Evolutionary conservation across 1,140 invertebrate species (phyloP).

Genomic region (Glomeris maerens): DNA sequence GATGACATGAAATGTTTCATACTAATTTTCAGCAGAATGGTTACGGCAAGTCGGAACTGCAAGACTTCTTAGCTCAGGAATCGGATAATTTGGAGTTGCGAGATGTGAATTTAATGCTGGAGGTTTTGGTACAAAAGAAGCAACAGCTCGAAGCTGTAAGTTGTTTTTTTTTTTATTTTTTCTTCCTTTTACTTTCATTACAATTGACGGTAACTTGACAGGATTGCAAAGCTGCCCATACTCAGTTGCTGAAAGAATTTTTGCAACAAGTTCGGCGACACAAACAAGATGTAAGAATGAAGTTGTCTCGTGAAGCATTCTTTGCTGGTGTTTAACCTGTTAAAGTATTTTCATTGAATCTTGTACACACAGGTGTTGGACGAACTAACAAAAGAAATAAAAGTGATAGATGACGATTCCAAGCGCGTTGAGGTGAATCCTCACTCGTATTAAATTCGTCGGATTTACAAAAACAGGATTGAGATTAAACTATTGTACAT

Average conservation of each 20-base stretch:
- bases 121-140: slow-evolving; percentile 61
- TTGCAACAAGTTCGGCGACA: slow-evolving; percentile 56
- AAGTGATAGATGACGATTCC: slow-evolving; percentile 20
- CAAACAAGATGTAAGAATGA: slow-evolving; percentile 45
- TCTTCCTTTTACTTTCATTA: neutral
- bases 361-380: slow-evolving; percentile 19
- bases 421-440: slow-evolving; percentile 16
- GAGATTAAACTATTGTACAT: no score
- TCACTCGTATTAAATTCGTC: no score
- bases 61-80: slow-evolving; percentile 23
- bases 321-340: neutral
- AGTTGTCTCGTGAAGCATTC: neutral
- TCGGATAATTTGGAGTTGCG: slow-evolving; percentile 44
- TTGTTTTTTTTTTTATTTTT: slow-evolving; percentile 14
- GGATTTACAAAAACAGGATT: no score
- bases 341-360: slow-evolving; percentile 1
- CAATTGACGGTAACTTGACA: slow-evolving; percentile 16
- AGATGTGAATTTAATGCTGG: slow-evolving; percentile 67
- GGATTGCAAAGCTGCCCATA: slow-evolving; percentile 47
- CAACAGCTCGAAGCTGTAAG: slow-evolving; percentile 54
- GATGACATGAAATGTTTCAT: neutral
- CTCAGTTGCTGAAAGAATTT: slow-evolving; percentile 68
- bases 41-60: slow-evolving; percentile 20
- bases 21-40: slow-evolving; percentile 13
- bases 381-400: slow-evolving; percentile 19